Percentiles rank a stretch among this genome's conserved stretches.
Conservation (phyloP, 2,797 vertebrate genomes). For the Hemibagrus guttatus region DNA sequence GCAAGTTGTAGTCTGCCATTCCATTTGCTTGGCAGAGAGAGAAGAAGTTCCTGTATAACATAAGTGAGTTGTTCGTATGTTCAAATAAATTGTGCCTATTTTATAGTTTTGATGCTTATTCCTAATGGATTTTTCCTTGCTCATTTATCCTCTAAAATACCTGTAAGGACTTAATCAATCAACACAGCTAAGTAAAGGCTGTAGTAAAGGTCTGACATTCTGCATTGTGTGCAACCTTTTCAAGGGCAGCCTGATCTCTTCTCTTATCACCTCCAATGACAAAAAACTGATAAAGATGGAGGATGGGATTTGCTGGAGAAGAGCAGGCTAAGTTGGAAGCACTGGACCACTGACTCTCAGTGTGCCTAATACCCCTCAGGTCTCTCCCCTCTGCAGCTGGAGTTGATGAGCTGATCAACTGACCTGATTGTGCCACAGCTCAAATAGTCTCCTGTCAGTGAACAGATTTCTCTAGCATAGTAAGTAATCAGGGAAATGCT, state of each 20-base stretch:
- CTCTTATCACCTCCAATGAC: constrained; percentile 35
- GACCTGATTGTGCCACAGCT: constrained; percentile 39
- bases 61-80: constrained; percentile 19
- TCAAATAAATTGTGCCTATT: constrained; percentile 21
- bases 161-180: not conserved
- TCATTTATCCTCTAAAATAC: not conserved
- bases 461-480: constrained; percentile 43
- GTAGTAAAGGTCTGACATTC: constrained; percentile 6
- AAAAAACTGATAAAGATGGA: constrained; percentile 35
- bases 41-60: constrained; percentile 28
- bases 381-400: constrained; percentile 25
- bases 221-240: constrained; percentile 27
- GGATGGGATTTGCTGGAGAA: constrained; percentile 33
- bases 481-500: constrained; percentile 37
- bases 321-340: constrained; percentile 13
- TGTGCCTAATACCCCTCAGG: not conserved
- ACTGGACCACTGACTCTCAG: constrained; percentile 29
- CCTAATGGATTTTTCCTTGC: not conserved
- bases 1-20: constrained; percentile 56
- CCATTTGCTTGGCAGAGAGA: constrained; percentile 20
- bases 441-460: constrained; percentile 10
- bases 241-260: constrained; percentile 43
- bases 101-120: not conserved
- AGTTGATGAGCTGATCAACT: constrained; percentile 48
- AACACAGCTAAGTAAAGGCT: not conserved